Base-by-base conservation (phyloP, 2,113 vertebrate species). In the Protomyctophum bolini region DNA sequence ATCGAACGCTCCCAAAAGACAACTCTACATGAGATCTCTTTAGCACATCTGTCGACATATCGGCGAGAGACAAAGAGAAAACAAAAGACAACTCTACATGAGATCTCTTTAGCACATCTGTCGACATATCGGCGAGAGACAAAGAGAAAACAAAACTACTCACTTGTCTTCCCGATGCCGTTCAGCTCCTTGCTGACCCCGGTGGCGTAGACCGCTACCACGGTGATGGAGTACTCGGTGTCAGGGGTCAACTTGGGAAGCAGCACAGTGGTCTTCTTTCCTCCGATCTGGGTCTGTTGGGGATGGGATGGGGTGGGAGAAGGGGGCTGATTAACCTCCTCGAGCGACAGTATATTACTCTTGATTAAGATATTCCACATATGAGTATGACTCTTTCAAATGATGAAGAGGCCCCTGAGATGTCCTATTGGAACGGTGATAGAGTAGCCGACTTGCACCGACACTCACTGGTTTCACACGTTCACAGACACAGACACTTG, bases 231-330 rank as follows among this genome's bases (percentile, higher is more conserved):
- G 70, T 99, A 99, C 0, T 94, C 94, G 0, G 95, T 99, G 73
- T 99, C 95, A 1, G 98, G 96, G 75, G 94, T 96, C 89, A 99
- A 91, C 75, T 96, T 97, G 86, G 96, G 96, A 60, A 99, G 93
- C 56, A 97, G 89, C 72, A 98, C 91, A 0, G 92, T 96, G 72
- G 92, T 98, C 90, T 97, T 96, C 77, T 94, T 94, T 47, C 96
- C 96, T 81, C 96, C 97, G 63, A 99, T 85, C 11, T 91, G 91
- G 66, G 92, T 93, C 97, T 99, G 86, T 49, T 77, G 28, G 41
- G 8, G 0, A 68, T 46, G 15, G 41, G 73, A 73, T 7, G 63
- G 48, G 33, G 33, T 41, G 33, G 33, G 33, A 41, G 33, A 41
- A 41, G 33, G 33, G 33, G 33, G 33, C 3, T 41, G 33, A 1